phyloP scores from a whole-genome alignment of 1,140 invertebrate genomes.

The Kradibia gibbosae region DNA sequence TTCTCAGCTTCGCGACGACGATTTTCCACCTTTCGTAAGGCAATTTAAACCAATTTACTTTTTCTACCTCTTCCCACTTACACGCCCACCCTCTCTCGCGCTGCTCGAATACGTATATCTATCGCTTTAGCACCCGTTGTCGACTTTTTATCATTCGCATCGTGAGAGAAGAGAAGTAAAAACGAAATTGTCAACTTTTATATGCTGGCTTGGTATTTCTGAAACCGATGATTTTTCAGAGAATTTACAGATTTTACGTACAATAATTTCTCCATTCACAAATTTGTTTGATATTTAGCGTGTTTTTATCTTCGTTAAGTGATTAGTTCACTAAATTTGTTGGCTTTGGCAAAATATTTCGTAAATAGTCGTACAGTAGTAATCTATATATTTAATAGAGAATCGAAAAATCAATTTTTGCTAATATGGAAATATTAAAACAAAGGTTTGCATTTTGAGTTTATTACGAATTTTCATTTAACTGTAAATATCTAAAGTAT shows the following conservation, averaged over 20 bases:
- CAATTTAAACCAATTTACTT: slow-evolving; percentile 52
- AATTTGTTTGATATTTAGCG: not conserved
- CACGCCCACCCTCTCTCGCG: no score
- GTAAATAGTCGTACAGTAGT: no score
- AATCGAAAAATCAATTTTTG: no score
- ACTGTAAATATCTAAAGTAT: no score
- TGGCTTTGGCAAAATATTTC: no score
- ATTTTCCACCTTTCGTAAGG: slow-evolving; percentile 56
- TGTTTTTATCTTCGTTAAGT: not conserved
- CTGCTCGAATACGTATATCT: not conserved
- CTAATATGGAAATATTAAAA: no score
- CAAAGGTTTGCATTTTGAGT: no score
- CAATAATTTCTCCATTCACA: not conserved
- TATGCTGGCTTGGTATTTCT: not conserved
- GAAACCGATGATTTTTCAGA: not conserved
- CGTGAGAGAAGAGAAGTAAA: not conserved
- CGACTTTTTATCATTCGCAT: slow-evolving; percentile 22
- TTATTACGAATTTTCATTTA: no score
- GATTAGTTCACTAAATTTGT: no score
- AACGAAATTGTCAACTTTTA: slow-evolving; percentile 20
- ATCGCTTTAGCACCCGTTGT: not conserved
- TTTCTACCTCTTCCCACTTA: not conserved
- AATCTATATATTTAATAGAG: no score
- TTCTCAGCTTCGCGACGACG: slow-evolving; percentile 31
- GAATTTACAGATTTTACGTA: not conserved